Percentiles rank a stretch among this genome's conserved stretches.
Evolutionary conservation across 2,888 invertebrate species (phyloP).

Genomic region (Rapana venosa): DNA sequence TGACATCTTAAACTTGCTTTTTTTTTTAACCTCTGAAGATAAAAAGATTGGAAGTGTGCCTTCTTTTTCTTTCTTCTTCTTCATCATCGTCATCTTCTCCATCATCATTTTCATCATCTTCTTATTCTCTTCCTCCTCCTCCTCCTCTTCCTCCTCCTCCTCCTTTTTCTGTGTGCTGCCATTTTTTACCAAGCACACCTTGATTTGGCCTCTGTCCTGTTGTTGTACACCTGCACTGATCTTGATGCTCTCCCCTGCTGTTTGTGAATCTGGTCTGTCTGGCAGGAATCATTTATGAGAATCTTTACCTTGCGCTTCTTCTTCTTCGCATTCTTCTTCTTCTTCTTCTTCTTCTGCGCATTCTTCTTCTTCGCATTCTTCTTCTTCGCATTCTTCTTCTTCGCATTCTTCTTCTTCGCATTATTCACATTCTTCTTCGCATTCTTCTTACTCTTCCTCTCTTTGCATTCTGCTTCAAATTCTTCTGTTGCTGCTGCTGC

Average conservation of each 20-base stretch:
- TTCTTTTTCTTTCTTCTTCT: neutral
- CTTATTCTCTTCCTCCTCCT: neutral
- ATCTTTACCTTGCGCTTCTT: neutral
- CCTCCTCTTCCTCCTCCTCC: neutral
- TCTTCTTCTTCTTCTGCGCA: neutral
- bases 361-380: too few species aligned
- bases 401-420: neutral
- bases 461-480: neutral
- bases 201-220: too few species aligned
- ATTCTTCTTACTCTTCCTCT: neutral
- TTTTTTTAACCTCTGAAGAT: too few species aligned
- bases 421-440: neutral
- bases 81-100: neutral
- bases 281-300: neutral
- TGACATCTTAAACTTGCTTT: neutral
- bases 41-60: too few species aligned
- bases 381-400: too few species aligned
- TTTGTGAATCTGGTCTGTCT: too few species aligned
- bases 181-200: neutral
- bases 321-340: neutral
- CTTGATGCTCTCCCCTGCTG: too few species aligned
- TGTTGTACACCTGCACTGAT: too few species aligned
- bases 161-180: neutral
- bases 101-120: neutral
- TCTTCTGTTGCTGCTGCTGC: neutral